These are phyloP conservation scores for Lepidurus couesii DNA, from an alignment of 1,140 invertebrate genomes.

Conservation along the genomic window DNA sequence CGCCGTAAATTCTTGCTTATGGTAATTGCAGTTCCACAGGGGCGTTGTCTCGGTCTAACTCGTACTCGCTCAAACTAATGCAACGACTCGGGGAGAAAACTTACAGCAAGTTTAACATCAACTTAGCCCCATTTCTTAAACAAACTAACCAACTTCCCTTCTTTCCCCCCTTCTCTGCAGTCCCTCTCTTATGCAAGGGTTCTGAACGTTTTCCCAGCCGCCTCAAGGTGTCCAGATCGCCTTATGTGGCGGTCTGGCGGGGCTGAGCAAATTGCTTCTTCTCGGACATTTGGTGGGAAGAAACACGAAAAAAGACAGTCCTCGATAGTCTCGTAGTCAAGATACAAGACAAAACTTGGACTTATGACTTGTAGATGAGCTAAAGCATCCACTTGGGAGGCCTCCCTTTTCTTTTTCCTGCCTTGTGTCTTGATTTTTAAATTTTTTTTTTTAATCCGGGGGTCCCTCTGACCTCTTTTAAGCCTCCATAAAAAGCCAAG, in stretches of 20 bases:
- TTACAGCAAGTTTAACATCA: neutral
- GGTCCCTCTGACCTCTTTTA: neutral
- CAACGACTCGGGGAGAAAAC: neutral
- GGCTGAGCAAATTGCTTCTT: neutral
- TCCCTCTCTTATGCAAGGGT: neutral
- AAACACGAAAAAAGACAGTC: neutral
- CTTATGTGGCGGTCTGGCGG: no score
- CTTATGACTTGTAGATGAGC: slow-evolving; percentile 1
- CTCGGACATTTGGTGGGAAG: neutral
- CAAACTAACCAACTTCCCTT: neutral
- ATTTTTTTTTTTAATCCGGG: neutral
- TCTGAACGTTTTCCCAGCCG: neutral
- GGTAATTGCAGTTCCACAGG: slow-evolving; percentile 14
- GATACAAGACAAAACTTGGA: neutral
- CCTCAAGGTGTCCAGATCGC: neutral
- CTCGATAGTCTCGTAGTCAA: neutral
- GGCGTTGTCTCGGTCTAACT: neutral
- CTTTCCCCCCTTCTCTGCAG: neutral
- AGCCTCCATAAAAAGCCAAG: neutral
- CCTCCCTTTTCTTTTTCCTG: neutral
- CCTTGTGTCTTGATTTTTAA: no score
- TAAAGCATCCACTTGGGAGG: neutral
- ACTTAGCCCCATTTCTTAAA: neutral
- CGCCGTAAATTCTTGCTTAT: slow-evolving; percentile 22
- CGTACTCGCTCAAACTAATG: neutral